Evolutionary conservation across 1,140 invertebrate species (phyloP), one percentile per base, ranked within the genome.

Genomic region (Drosophila baimaii): DNA sequence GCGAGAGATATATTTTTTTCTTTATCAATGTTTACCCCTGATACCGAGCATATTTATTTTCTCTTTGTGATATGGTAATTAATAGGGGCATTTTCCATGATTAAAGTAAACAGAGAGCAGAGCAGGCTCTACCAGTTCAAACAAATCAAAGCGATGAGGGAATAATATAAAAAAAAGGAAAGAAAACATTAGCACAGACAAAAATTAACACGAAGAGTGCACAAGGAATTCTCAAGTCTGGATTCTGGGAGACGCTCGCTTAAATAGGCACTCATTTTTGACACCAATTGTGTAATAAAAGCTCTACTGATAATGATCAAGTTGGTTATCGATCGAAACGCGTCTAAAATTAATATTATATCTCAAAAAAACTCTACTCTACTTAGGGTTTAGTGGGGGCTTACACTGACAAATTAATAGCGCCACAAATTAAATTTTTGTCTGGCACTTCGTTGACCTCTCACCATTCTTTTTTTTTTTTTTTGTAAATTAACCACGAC

Each of bases 1-100:
- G 27, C 17, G 29, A 25, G 55, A 39, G 35, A 59, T 15, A 47
- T 46, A 33, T 23, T 41, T 33, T 13, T 43, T 52, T 33, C 35
- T 33, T 76, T 76, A 76, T 76, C 73, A 76, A 58, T 76, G 73
- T 76, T 76, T 76, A 17, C 71, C 59, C 59, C 52, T 33, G 58
- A 74, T 74, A 56, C 13, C 44, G 17, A 43, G 41, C 39, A 68
- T 76, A 75, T 75, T 75, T 75, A 75, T 75, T 75, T 37, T 62
- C 27, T 12, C 27, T 35, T 25, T 52, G 39, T 41, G 72, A 55
- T 63, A 74, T 43, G 68, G 25, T 59, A 61, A 73, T 56, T 74
- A 75, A 31, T 46, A 56, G 37, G 44, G 21, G 9, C 49, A 51
- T 41, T 77, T 76, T 66, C 54, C 72, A 66, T 41, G 69, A 62